These are phyloP conservation scores for Scaptomyza caliginosa DNA, from an alignment of 2,888 invertebrate genomes.

Conservation along the genomic window DNA sequence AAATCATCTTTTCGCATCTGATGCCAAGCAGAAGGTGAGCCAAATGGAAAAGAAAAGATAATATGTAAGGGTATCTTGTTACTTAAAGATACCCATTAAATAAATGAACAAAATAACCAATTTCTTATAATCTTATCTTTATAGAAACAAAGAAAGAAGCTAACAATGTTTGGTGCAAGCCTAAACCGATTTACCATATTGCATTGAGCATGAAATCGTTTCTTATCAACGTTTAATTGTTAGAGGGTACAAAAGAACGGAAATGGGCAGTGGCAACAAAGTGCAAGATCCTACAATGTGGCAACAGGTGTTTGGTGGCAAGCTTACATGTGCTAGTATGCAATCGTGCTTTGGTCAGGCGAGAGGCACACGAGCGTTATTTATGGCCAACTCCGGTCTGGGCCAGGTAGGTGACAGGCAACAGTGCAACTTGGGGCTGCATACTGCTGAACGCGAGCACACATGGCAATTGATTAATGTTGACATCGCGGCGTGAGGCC, in stretches of 20 bases:
- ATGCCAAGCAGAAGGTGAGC: neutral
- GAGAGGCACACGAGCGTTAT: conserved; percentile 35
- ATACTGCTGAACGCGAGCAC: conserved; percentile 30
- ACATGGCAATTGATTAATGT: conserved; percentile 73
- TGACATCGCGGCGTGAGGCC: conserved; percentile 35
- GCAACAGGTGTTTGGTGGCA: conserved; percentile 62
- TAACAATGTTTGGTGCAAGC: no score
- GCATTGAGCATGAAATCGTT: no score
- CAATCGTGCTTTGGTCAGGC: conserved; percentile 12
- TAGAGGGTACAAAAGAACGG: conserved; percentile 34
- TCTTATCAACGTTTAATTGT: neutral
- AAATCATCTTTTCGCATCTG: conserved; percentile 56
- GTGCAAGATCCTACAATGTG: conserved; percentile 33
- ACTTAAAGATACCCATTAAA: neutral
- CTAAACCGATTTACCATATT: no score
- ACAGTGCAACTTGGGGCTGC: conserved; percentile 17
- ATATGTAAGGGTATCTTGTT: no score
- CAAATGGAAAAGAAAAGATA: no score
- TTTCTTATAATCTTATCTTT: no score
- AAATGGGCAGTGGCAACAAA: conserved; percentile 37
- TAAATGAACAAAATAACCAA: no score
- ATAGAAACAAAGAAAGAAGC: no score
- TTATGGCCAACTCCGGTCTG: conserved; percentile 49
- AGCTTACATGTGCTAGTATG: conserved; percentile 10
- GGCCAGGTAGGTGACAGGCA: conserved; percentile 4